Evolutionary conservation across 2,888 invertebrate species (phyloP), one percentile per base, ranked within the genome.

Genomic region (Pheosia tremula): DNA sequence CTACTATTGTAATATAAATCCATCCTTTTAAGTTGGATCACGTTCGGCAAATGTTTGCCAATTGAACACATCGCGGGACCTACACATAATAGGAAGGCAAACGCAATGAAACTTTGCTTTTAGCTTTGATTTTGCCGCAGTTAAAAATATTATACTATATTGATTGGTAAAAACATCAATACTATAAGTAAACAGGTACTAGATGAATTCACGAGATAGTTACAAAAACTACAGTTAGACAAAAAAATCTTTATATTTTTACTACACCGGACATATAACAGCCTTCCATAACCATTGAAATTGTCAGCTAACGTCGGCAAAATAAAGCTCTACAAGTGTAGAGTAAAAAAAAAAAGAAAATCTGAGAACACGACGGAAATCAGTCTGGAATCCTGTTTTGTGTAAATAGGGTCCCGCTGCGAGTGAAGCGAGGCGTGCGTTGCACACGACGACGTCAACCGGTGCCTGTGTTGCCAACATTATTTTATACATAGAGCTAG

Each of bases 11-110:
- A 79, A 84, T 82, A 85, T 85, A 88, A 89, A 88, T 86, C 87
- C 84, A 81, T 81, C 82, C 82, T 87, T 87, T 85, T 83, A 84
- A 88, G 87, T 88, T 83, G 81, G 86, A 89, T 87, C 90, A 90
- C 90, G 90, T 90, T 89, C 89, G 76, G 81, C 88, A 89, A 90
- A 89, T 89, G 86, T 89, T 90, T 88, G 83, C 84, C 79, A 82
- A 83, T 81, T 78, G 81, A 86, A 85, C 87, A 89, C 81, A 87
- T 82, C 79, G 81, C 68, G 78, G 79, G 57, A 81, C 80, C 77
- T 72, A 68, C 78, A 80, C 77, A 81, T 89, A 88, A 88, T 88
- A 84, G 85, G 79, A 86, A 84, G 83, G 84, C 85, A 88, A 85
- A 87, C 84, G 82, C 78, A 85, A 85, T 79, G 81, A 75, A 83